A percentile compares a stretch with the other conserved stretches of the same genome.
phyloP scores from a whole-genome alignment of 2,888 invertebrate genomes.

The Dermolepida albohirtum region DNA sequence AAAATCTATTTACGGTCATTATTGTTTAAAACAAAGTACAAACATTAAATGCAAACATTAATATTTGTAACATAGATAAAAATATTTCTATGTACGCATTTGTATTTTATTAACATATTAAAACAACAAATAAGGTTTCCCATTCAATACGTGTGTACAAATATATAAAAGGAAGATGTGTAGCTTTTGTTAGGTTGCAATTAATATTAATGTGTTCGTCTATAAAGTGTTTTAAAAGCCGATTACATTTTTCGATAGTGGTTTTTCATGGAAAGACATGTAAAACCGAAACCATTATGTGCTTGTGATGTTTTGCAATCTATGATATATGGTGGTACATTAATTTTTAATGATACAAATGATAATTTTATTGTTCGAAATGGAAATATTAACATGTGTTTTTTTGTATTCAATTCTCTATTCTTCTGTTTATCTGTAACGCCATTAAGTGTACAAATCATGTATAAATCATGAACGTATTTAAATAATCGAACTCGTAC shows the following conservation, averaged over 20 bases:
- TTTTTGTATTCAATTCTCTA: too few species aligned
- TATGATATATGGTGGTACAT: slow-evolving; percentile 4
- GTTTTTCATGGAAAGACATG: slow-evolving; percentile 44
- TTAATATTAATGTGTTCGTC: slow-evolving; percentile 43
- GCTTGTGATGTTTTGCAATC: not conserved
- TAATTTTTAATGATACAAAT: slow-evolving; percentile 7
- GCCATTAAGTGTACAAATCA: too few species aligned
- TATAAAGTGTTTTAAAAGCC: slow-evolving; percentile 43
- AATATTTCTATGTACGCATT: not conserved
- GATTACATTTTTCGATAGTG: slow-evolving; percentile 47
- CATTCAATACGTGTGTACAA: not conserved
- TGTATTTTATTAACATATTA: slow-evolving; percentile 14
- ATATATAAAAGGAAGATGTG: slow-evolving; percentile 3
- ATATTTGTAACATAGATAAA: not conserved
- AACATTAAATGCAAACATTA: slow-evolving; percentile 1
- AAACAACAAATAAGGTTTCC: slow-evolving; percentile 2
- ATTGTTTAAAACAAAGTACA: slow-evolving; percentile 6
- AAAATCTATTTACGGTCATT: slow-evolving; percentile 3
- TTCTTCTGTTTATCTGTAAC: too few species aligned
- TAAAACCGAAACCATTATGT: too few species aligned
- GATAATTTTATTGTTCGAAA: too few species aligned
- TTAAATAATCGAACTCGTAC: too few species aligned
- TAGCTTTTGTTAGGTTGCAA: slow-evolving; percentile 7
- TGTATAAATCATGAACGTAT: too few species aligned
- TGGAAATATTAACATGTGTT: too few species aligned